Conservation (phyloP, 2,888 invertebrate species). For the Dryomyza anilis region DNA sequence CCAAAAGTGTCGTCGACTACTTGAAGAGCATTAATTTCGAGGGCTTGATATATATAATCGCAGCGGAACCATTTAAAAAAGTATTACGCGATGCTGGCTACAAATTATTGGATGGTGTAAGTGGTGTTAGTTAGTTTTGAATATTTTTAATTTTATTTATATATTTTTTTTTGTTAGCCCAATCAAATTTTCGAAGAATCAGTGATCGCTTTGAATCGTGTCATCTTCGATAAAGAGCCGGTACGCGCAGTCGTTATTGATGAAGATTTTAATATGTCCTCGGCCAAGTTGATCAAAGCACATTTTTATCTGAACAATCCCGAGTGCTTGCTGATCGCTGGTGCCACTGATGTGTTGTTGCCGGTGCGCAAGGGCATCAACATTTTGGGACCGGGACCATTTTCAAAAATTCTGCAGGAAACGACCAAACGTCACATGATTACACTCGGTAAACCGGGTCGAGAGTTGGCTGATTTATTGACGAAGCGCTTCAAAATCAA, state of each 20-base stretch:
- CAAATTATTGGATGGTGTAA: conserved; percentile 57
- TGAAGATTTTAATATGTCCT: conserved; percentile 60
- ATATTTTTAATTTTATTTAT: background rate
- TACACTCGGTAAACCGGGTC: conserved; percentile 62
- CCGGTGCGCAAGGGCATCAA: conserved; percentile 48
- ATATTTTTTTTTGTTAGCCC: conserved; percentile 43
- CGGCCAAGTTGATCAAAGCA: conserved; percentile 60
- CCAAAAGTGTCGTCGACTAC: conserved; percentile 60
- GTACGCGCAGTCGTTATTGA: conserved; percentile 64
- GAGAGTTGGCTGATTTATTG: conserved; percentile 50
- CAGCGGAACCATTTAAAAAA: conserved; percentile 50
- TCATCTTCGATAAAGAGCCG: conserved; percentile 48
- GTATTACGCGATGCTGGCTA: conserved; percentile 61
- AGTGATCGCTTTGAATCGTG: conserved; percentile 34
- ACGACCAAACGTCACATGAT: conserved; percentile 53
- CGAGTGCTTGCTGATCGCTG: conserved; percentile 61
- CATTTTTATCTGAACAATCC: conserved; percentile 59
- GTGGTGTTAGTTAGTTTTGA: conserved; percentile 3
- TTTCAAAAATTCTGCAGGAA: conserved; percentile 56
- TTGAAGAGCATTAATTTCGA: conserved; percentile 62
- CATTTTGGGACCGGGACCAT: conserved; percentile 61
- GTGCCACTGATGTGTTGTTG: conserved; percentile 59
- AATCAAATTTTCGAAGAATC: conserved; percentile 46
- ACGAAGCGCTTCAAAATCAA: conserved; percentile 57
- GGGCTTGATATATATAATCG: conserved; percentile 62